Percentiles rank a stretch among this genome's conserved stretches.
Evolutionary conservation across 2,113 vertebrate genomes (phyloP).

Genomic region (Tupaia tana): DNA sequence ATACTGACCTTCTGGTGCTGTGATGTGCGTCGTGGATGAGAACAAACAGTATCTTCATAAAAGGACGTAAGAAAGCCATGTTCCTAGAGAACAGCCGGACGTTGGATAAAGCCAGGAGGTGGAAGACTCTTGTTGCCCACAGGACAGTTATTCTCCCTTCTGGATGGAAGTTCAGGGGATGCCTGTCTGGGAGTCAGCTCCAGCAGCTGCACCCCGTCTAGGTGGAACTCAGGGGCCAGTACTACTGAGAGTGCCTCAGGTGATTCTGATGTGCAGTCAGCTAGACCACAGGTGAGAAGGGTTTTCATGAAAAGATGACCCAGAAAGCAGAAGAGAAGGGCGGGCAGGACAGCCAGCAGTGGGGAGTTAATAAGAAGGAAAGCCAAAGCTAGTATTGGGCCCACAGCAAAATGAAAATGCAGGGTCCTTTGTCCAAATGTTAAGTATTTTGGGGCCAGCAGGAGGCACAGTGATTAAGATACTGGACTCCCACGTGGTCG

Average conservation of each 20-base stretch:
- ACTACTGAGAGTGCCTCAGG: background rate
- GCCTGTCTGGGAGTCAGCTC: too few species aligned
- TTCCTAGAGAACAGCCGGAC: background rate
- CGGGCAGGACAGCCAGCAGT: background rate
- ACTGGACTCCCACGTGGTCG: too few species aligned
- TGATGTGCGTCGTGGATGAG: background rate
- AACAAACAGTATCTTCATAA: background rate
- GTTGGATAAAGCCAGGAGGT: background rate
- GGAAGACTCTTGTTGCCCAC: constrained; percentile 15
- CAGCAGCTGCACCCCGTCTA: background rate
- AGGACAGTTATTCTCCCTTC: background rate
- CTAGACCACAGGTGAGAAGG: background rate
- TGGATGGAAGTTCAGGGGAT: background rate
- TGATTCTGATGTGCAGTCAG: background rate
- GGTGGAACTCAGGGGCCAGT: background rate
- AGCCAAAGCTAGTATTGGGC: background rate
- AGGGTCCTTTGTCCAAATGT: background rate
- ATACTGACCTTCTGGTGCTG: background rate
- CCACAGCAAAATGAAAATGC: background rate
- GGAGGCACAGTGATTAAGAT: too few species aligned
- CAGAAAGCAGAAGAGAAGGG: background rate
- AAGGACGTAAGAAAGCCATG: background rate
- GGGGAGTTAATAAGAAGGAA: background rate
- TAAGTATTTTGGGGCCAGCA: too few species aligned
- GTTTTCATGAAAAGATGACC: background rate